Conservation (phyloP, 2,888 invertebrate species). For the Crioceris asparagi region DNA sequence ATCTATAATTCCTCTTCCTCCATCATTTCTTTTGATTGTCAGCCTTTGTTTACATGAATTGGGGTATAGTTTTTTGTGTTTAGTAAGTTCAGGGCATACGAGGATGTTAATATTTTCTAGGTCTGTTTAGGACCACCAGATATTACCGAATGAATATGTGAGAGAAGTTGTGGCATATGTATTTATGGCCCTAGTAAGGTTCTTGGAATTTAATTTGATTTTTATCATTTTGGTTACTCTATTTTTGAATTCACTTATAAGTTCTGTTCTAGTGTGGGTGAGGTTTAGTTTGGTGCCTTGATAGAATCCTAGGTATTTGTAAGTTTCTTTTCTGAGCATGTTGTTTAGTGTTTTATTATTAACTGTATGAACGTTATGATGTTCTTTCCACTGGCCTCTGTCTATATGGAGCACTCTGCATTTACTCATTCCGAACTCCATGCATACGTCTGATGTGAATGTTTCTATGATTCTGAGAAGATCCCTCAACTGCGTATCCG, state of each 20-base stretch:
- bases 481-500: neutral
- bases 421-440: slow-evolving; percentile 3
- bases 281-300: slow-evolving; percentile 1
- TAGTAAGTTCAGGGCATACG: neutral
- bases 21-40: too few species aligned
- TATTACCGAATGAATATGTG: slow-evolving; percentile 4
- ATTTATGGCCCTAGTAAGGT: slow-evolving; percentile 4
- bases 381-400: too few species aligned
- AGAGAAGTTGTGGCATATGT: neutral
- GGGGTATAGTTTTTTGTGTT: neutral
- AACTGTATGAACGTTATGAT: too few species aligned
- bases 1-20: slow-evolving; percentile 2
- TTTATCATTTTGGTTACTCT: neutral
- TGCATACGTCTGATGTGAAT: slow-evolving; percentile 3
- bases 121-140: slow-evolving; percentile 3
- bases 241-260: slow-evolving; percentile 1
- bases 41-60: too few species aligned
- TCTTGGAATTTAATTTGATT: neutral
- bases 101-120: slow-evolving; percentile 1
- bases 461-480: slow-evolving; percentile 1
- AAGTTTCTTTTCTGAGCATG: neutral
- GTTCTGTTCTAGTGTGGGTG: neutral
- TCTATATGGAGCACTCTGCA: slow-evolving; percentile 1
- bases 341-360: too few species aligned
- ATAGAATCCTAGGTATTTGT: slow-evolving; percentile 5